Evolutionary conservation across 2,888 invertebrate species (phyloP).

Genomic region (Drosophila phalerata): DNA sequence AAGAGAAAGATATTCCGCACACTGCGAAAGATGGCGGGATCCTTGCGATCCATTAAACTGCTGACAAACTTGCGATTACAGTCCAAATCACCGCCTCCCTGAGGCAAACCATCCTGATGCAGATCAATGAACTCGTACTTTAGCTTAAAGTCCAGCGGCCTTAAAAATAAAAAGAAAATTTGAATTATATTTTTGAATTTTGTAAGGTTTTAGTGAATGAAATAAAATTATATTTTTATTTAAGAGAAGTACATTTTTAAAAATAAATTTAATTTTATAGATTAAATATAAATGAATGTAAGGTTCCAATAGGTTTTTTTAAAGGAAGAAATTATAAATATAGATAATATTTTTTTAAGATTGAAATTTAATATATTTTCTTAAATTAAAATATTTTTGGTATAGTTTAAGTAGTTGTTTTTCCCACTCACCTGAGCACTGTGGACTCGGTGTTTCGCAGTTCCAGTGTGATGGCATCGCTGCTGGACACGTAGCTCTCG

Average conservation of each 20-base stretch:
- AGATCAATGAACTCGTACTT: constrained; percentile 95
- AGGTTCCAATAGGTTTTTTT: too few relatives aligned
- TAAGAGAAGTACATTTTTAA: too few relatives aligned
- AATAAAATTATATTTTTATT: too few relatives aligned
- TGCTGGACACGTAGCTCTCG: constrained; percentile 93
- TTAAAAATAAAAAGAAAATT: constrained; percentile 74
- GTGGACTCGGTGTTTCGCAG: constrained; percentile 93
- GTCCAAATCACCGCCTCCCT: constrained; percentile 88
- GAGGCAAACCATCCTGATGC: constrained; percentile 93
- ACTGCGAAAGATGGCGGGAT: constrained; percentile 92
- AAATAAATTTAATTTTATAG: too few relatives aligned
- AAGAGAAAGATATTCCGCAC: constrained; percentile 94
- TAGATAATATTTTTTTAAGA: too few relatives aligned
- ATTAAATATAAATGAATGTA: too few relatives aligned
- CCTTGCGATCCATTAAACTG: constrained; percentile 86
- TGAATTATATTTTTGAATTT: too few relatives aligned
- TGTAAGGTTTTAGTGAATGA: too few relatives aligned
- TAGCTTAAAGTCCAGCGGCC: constrained; percentile 93
- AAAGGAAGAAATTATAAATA: too few relatives aligned
- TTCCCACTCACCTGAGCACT: constrained; percentile 89
- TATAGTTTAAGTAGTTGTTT: too few relatives aligned
- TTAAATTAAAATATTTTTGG: too few relatives aligned
- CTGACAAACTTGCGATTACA: constrained; percentile 93
- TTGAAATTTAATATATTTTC: too few relatives aligned
- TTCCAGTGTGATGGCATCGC: constrained; percentile 92